Evolutionary conservation across 2,888 invertebrate genomes (phyloP).

Genomic region (Drosophila neonasuta): DNA sequence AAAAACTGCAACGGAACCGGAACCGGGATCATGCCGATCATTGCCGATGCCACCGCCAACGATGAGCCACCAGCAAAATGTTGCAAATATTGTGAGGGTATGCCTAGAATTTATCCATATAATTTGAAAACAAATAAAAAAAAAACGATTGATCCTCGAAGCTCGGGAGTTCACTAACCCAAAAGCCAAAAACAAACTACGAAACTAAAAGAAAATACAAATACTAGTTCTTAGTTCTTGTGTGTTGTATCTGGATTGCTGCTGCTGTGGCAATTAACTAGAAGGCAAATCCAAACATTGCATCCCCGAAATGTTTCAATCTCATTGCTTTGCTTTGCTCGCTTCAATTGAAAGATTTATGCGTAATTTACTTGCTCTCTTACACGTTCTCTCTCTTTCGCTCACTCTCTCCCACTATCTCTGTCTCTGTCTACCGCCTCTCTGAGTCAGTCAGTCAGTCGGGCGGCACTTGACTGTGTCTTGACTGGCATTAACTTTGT

Average conservation of each 20-base stretch:
- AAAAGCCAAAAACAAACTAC: conserved; percentile 7
- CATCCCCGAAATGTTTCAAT: conserved; percentile 24
- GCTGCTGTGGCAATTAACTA: conserved; percentile 59
- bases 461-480: conserved; percentile 57
- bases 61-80: conserved; percentile 93
- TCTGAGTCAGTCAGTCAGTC: conserved; percentile 18
- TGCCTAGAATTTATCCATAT: conserved; percentile 69
- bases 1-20: conserved; percentile 9
- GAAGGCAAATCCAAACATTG: conserved; percentile 61
- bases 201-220: background rate
- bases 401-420: conserved; percentile 6
- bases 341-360: conserved; percentile 79
- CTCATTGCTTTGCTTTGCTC: conserved; percentile 17
- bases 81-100: conserved; percentile 97
- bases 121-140: background rate
- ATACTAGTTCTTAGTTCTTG: conserved; percentile 8
- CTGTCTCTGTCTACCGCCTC: conserved; percentile 3
- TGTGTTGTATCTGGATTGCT: conserved; percentile 2
- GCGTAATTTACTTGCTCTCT: conserved; percentile 52
- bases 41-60: conserved; percentile 83
- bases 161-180: conserved; percentile 68
- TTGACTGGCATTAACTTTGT: conserved; percentile 69
- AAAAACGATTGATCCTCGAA: background rate
- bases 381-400: conserved; percentile 6
- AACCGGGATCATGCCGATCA: conserved; percentile 85